These are phyloP conservation scores for Rotaria sp. DNA, from an alignment of 2,888 invertebrate genomes.

Conservation along the genomic window DNA sequence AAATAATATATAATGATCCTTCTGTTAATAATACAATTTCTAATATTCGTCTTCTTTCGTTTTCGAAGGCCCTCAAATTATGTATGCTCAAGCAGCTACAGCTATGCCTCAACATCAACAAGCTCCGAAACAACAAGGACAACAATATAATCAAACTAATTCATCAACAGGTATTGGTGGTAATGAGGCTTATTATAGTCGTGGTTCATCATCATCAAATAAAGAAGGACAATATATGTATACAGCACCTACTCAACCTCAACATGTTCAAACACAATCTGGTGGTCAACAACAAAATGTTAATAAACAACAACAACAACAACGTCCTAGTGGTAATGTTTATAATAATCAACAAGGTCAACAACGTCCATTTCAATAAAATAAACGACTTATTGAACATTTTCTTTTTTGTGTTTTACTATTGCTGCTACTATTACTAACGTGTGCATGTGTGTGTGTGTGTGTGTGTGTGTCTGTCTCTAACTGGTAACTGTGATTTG, in stretches of 20 bases:
- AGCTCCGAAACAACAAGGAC: neutral
- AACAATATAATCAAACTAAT: slow-evolving; percentile 14
- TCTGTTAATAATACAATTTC: too few relatives aligned
- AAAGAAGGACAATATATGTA: slow-evolving; percentile 13
- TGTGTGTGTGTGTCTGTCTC: neutral
- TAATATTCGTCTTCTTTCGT: neutral
- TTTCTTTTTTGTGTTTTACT: neutral
- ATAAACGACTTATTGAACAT: neutral
- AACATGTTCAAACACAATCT: neutral
- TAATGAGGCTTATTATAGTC: neutral
- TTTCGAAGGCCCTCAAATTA: neutral
- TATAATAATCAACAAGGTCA: slow-evolving; percentile 13
- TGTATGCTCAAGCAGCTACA: neutral
- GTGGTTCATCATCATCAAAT: neutral
- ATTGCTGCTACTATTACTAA: slow-evolving; percentile 5
- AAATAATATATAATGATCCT: too few relatives aligned
- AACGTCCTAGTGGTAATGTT: neutral
- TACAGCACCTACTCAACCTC: neutral
- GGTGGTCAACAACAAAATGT: neutral
- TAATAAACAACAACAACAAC: neutral
- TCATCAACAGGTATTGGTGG: neutral
- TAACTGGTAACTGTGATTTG: slow-evolving; percentile 19
- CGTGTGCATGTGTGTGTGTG: neutral
- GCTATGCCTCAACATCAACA: slow-evolving; percentile 11
- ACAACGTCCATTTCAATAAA: neutral